Evolutionary conservation across 2,113 vertebrate species (phyloP), one percentile per base, ranked within the genome.

Genomic region (Lepisosteus oculatus): DNA sequence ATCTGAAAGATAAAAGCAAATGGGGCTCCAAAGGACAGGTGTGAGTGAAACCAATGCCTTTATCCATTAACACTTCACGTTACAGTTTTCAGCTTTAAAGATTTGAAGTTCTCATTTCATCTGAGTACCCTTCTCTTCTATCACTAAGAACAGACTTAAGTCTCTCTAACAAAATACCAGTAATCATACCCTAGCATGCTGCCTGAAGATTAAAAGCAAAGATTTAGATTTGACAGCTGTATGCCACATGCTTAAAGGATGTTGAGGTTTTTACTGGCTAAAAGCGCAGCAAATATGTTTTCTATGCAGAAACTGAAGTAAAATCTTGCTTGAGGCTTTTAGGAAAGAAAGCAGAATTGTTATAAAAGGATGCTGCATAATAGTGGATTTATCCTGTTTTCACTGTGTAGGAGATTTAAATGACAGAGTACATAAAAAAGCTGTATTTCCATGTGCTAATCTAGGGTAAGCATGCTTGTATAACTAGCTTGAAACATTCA

Each of bases 391-490:
- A 76, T 64, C 66, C 66, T 72, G 65, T 59, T 72, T 63, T 54
- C 67, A 69, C 66, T 69, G 70, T 72, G 75, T 66, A 63, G 55
- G 44, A 69, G 62, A 55, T 59, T 54, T 43, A 17, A 15, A 75
- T 57, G 47, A 64, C 9, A 29, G 14, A 61, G 43, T n/a, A 55
- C 55, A 65, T 45, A 54, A 59, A 63, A 67, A 67, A 56, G 55
- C 44, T 15, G 42, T 59, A 66, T 61, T 71, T 29, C 64, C 64
- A 61, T 68, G 56, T 29, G 69, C 47, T 71, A 71, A 75, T 71
- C 74, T 62, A 67, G 65, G 74, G 67, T 71, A 68, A 75, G 69
- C 74, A 68, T 51, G 64, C 69, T 75, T 71, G 69, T 75, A 54
- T 75, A 67, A 70, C 63, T 74, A 69, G 61, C 45, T 15, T n/a